Evolutionary conservation across 2,113 vertebrate species (phyloP), one percentile per base, ranked within the genome.

Genomic region (Tetrao urogallus): DNA sequence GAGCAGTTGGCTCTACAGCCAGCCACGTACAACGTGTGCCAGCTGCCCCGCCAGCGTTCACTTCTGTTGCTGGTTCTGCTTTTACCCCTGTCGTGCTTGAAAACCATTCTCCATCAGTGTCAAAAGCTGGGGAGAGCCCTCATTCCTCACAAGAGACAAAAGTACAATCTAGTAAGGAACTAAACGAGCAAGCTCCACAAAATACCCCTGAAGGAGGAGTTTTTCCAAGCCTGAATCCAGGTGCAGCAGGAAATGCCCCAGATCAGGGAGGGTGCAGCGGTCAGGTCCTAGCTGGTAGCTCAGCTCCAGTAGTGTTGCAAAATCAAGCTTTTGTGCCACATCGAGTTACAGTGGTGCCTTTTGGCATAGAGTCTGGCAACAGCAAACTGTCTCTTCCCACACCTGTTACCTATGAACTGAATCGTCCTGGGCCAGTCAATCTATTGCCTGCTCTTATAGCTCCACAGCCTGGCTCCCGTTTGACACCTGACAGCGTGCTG

Each of bases 401-500:
- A 3, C 52, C 90, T 2, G 36, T 85, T 27, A 12, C 76, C 58
- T 13, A 64, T 73, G 61, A 87, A 43, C 77, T 61, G 54, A 88
- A 38, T 1, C 61, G 69, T 11, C 80, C 34, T 2, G 40, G 79
- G 0, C 80, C 95, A 5, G 47, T 93, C 42, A 50, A 17, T 34
- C 48, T 97, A 2, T 47, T 86, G 22, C 93, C 97, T 7, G 60
- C 93, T 18, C 56, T 93, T 27, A 56, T 89, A 12, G 2, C 74
- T 8, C 82, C 66, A 4, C n/a, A 22, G 0, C 15, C 63, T 8
- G 76, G 52, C 25, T 45, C 94, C 0, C 56, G 1, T 0, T 2
- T 52, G 18, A 27, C 82, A 8, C 40, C 94, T 61, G 74, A 32
- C 45, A 54, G 81, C 21, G 5, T 94, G 4, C 45, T 96, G 82